Evolutionary conservation across 2,113 vertebrate genomes (phyloP).

Genomic region (Motacilla tschutschensis): DNA sequence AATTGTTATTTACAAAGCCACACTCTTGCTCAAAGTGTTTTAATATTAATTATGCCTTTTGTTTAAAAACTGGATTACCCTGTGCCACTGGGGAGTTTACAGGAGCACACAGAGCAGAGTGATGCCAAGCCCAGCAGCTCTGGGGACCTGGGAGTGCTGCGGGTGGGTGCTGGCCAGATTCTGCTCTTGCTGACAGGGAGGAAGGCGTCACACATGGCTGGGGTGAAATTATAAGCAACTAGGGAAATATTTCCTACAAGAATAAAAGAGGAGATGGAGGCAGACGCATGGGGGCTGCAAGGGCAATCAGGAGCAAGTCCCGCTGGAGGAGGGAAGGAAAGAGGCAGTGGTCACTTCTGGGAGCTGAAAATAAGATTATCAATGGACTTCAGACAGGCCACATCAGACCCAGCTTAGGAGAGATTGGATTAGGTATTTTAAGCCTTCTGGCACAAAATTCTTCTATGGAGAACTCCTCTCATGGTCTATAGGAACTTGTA

Average conservation of each 20-base stretch:
- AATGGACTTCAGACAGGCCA: background rate
- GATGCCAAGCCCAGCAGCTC: background rate
- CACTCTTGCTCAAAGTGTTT: constrained; percentile 1
- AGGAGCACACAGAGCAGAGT: background rate
- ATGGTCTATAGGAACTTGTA: constrained; percentile 9
- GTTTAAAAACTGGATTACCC: constrained; percentile 32
- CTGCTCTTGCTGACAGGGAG: background rate
- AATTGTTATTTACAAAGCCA: constrained; percentile 36
- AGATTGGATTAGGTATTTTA: background rate
- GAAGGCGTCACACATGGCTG: background rate
- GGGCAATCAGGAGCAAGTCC: background rate
- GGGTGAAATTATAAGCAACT: background rate
- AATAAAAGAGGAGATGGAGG: background rate
- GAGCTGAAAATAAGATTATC: background rate
- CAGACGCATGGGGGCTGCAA: background rate
- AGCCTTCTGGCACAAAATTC: background rate
- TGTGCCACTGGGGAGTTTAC: background rate
- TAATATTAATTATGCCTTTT: constrained; percentile 29
- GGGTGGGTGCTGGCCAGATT: rapidly evolving
- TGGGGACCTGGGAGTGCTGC: background rate
- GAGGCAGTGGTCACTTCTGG: background rate
- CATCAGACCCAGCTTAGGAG: background rate
- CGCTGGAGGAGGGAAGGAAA: background rate
- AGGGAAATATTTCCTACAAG: background rate
- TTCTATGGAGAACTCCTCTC: background rate